A percentile compares a stretch with the other conserved stretches of the same genome.
Conservation (phyloP, 2,113 vertebrate genomes). For the Bubalus kerabau region DNA sequence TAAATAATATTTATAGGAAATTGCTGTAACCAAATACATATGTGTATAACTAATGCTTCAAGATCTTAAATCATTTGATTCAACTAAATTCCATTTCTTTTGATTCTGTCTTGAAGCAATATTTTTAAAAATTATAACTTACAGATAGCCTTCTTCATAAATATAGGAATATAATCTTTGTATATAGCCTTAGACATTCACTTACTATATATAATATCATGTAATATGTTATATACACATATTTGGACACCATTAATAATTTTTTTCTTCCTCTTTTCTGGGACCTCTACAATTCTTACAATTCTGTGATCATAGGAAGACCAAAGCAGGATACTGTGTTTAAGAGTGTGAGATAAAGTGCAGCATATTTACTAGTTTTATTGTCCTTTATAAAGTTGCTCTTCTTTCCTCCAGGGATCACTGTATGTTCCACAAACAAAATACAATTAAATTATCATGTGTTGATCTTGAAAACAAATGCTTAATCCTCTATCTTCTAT, state of each 20-base stretch:
- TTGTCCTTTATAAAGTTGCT: background rate
- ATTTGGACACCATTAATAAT: background rate
- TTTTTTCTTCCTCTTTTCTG: background rate
- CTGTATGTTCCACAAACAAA: background rate
- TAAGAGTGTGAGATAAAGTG: background rate
- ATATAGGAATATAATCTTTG: background rate
- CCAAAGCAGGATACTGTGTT: background rate
- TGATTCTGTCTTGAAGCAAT: background rate
- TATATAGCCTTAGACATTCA: background rate
- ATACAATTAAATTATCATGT: background rate
- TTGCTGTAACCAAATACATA: background rate
- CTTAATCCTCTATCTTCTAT: background rate
- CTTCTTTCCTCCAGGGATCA: background rate
- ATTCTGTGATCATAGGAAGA: background rate
- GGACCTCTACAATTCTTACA: background rate
- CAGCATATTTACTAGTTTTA: background rate
- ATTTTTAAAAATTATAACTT: background rate
- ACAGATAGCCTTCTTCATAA: background rate
- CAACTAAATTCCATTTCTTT: background rate
- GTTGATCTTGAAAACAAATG: background rate
- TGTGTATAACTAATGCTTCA: background rate
- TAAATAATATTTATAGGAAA: constrained; percentile 1
- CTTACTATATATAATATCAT: background rate
- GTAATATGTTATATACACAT: background rate
- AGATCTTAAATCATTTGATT: background rate